phyloP scores from a whole-genome alignment of 2,797 vertebrate genomes.

The Coccyzus lansbergi region DNA sequence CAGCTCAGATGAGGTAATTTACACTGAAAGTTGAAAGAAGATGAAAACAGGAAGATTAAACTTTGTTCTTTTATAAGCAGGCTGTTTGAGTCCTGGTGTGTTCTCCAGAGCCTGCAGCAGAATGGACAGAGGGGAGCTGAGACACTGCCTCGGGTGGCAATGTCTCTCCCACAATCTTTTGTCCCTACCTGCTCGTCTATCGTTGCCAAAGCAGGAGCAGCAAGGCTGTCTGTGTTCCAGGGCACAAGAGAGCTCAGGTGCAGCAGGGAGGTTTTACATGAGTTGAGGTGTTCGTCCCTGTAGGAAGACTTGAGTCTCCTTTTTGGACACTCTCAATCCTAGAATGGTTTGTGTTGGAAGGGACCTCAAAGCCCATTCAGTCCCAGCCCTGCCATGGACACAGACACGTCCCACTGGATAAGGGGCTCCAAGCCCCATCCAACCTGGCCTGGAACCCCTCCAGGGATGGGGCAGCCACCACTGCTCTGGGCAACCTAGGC shows the following conservation, averaged over 20 bases:
- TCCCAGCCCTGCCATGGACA: too few species aligned
- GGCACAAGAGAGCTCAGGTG: background rate
- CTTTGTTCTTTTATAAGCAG: conserved; percentile 26
- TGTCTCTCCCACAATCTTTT: fast-evolving
- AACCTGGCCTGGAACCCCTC: too few species aligned
- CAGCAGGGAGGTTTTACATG: fast-evolving
- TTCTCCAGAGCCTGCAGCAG: background rate
- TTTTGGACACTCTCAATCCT: background rate
- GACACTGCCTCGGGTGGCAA: background rate
- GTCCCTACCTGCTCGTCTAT: background rate
- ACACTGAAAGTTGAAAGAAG: conserved; percentile 73
- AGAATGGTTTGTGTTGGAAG: too few species aligned
- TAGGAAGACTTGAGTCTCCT: background rate
- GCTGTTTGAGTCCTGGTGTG: background rate
- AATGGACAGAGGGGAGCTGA: background rate
- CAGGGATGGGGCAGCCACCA: too few species aligned
- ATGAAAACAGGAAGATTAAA: conserved; percentile 66
- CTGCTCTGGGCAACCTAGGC: too few species aligned
- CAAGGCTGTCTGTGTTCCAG: background rate
- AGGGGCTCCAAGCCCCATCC: too few species aligned
- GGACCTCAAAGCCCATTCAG: too few species aligned
- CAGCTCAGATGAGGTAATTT: conserved; percentile 72
- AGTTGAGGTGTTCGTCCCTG: background rate
- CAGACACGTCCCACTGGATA: too few species aligned
- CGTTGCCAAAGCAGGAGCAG: background rate